A percentile compares a stretch with the other conserved stretches of the same genome.
phyloP scores from a whole-genome alignment of 2,888 invertebrate species.

The Germaria angustata region DNA sequence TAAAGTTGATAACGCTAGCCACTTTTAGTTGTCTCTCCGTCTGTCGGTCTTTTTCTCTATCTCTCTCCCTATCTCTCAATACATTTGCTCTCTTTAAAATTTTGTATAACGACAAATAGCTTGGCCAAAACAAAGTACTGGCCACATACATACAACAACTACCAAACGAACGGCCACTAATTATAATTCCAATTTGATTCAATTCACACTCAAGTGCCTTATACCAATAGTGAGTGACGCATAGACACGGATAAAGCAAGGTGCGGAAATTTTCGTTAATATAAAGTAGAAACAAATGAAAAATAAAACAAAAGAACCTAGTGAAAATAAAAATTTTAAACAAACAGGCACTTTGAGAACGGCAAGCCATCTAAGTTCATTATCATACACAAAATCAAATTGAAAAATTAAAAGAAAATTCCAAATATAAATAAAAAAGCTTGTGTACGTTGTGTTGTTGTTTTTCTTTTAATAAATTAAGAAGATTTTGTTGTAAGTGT shows the following conservation, averaged over 20 bases:
- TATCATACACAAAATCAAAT: slow-evolving; percentile 49
- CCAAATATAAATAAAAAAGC: slow-evolving; percentile 36
- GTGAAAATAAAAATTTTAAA: slow-evolving; percentile 12
- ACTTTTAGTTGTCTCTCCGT: background rate
- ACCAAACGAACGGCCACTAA: slow-evolving; percentile 50
- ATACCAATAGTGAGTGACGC: slow-evolving; percentile 55
- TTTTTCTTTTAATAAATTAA: slow-evolving; percentile 3
- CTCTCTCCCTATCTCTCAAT: no score
- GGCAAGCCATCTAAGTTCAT: slow-evolving; percentile 52
- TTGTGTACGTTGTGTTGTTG: slow-evolving; percentile 3
- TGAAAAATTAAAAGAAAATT: slow-evolving; percentile 44
- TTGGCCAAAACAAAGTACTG: slow-evolving; percentile 60
- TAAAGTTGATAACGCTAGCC: slow-evolving; percentile 30
- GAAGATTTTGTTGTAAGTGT: slow-evolving; percentile 13
- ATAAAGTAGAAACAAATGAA: slow-evolving; percentile 22
- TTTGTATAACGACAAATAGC: slow-evolving; percentile 52
- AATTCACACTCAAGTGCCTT: slow-evolving; percentile 64
- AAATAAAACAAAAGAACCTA: slow-evolving; percentile 29
- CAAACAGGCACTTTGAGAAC: slow-evolving; percentile 25
- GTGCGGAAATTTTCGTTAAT: slow-evolving; percentile 54
- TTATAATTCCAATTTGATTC: slow-evolving; percentile 53
- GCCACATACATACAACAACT: slow-evolving; percentile 47
- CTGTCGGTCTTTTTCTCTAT: no score
- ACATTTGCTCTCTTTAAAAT: slow-evolving; percentile 21
- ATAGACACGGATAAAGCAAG: slow-evolving; percentile 58